These are phyloP conservation scores for Nematostella vectensis DNA, from an alignment of 92 coral and sea anemone species.

Conservation along the genomic window DNA sequence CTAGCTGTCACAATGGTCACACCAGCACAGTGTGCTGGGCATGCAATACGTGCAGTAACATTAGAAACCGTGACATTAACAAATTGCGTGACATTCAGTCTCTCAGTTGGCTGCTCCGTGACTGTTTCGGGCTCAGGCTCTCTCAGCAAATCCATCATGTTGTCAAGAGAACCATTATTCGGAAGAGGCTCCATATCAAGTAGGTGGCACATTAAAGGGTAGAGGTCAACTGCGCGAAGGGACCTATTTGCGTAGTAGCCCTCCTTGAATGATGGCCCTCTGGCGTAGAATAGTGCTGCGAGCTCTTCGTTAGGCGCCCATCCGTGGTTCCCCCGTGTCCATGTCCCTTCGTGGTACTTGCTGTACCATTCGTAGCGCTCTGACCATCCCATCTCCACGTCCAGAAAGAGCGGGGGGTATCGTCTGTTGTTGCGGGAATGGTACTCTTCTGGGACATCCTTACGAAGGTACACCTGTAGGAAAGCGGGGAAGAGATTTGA, in stretches of 20 bases:
- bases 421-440: slow-evolving; percentile 78
- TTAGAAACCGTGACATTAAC: too few relatives aligned
- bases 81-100: not conserved
- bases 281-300: slow-evolving; percentile 74
- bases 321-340: slow-evolving; percentile 45
- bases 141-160: slow-evolving; percentile 40
- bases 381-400: slow-evolving; percentile 63
- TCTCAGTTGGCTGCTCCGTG: not conserved
- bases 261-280: slow-evolving; percentile 78
- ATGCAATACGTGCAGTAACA: too few relatives aligned
- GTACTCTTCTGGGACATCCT: slow-evolving; percentile 59
- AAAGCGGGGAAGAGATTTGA: too few relatives aligned
- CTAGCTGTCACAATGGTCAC: too few relatives aligned
- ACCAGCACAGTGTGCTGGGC: too few relatives aligned
- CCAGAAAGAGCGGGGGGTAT: slow-evolving; percentile 67
- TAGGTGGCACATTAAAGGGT: slow-evolving; percentile 83
- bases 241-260: slow-evolving; percentile 40
- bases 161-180: slow-evolving; percentile 74
- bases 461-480: slow-evolving; percentile 63
- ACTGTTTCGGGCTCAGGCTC: not conserved
- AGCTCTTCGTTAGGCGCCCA: slow-evolving; percentile 36
- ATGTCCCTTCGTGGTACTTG: slow-evolving; percentile 10
- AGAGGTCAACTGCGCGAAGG: slow-evolving; percentile 63
- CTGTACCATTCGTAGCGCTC: not conserved
- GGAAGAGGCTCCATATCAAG: slow-evolving; percentile 54